A percentile compares a stretch with the other conserved stretches of the same genome.
phyloP scores from a whole-genome alignment of 2,888 invertebrate species.

The Eucera pruinosa region DNA sequence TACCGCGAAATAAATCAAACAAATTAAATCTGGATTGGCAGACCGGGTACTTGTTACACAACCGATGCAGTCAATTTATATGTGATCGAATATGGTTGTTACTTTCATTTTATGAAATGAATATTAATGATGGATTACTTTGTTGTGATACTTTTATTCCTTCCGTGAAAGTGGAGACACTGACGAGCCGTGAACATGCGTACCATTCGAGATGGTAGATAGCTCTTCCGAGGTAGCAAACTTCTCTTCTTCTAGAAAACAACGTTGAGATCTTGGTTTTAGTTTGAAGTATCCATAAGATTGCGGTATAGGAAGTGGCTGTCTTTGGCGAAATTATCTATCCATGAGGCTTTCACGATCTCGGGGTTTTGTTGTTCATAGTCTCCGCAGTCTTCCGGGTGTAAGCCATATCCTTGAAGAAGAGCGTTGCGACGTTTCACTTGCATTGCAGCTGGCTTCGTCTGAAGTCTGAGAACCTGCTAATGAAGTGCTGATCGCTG shows the following conservation, averaged over 20 bases:
- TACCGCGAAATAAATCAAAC: too few species aligned
- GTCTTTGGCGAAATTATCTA: not conserved
- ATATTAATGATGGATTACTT: too few species aligned
- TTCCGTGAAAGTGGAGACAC: too few species aligned
- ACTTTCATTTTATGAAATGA: too few species aligned
- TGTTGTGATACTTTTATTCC: too few species aligned
- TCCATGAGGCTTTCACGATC: not conserved
- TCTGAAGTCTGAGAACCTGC: slow-evolving; percentile 11
- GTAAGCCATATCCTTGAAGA: slow-evolving; percentile 11
- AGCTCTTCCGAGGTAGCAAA: too few species aligned
- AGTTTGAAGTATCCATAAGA: not conserved
- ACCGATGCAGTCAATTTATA: too few species aligned
- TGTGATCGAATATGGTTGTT: too few species aligned
- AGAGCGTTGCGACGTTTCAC: not conserved
- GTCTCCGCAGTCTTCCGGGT: not conserved
- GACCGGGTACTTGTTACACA: too few species aligned
- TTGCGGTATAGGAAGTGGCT: not conserved
- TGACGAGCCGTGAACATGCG: too few species aligned
- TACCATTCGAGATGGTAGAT: too few species aligned
- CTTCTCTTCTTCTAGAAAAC: not conserved
- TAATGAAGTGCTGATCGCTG: slow-evolving; percentile 18
- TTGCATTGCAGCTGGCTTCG: slow-evolving; percentile 1
- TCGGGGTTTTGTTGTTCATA: slow-evolving; percentile 5
- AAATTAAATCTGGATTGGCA: too few species aligned
- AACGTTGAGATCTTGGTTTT: not conserved